These are phyloP conservation scores for Pissodes strobi DNA, from an alignment of 1,140 invertebrate species.

Conservation along the genomic window DNA sequence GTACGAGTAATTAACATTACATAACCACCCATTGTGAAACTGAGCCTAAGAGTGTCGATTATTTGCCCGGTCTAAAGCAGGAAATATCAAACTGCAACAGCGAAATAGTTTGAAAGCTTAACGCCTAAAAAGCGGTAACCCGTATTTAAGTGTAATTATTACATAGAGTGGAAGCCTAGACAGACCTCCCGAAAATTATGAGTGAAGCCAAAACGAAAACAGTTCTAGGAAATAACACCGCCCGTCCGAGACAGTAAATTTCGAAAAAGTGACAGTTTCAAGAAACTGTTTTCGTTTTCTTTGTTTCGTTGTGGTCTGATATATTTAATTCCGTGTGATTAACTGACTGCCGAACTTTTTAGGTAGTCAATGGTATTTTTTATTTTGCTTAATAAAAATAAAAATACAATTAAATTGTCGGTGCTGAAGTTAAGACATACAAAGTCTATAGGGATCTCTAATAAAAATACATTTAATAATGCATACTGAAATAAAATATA, in stretches of 20 bases:
- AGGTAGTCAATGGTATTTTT: no score
- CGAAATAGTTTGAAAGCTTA: not conserved
- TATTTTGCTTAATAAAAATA: no score
- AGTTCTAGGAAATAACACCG: constrained; percentile 26
- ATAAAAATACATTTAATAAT: no score
- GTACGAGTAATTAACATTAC: no score
- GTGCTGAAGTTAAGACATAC: no score
- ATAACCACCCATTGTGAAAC: no score
- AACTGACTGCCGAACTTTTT: no score
- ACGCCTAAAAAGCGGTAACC: constrained; percentile 9
- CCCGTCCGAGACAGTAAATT: constrained; percentile 16
- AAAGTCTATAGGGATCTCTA: no score
- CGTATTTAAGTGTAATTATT: constrained; percentile 28
- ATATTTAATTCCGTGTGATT: not conserved
- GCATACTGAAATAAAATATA: no score
- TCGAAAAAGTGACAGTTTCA: constrained; percentile 21
- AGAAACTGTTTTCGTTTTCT: constrained; percentile 15
- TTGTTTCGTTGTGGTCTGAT: not conserved
- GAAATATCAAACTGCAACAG: constrained; percentile 4
- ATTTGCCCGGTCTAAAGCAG: constrained; percentile 15
- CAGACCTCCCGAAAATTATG: constrained; percentile 21
- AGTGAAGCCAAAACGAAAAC: constrained; percentile 8
- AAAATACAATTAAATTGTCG: no score
- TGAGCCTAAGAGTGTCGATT: no score
- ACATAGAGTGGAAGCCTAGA: constrained; percentile 20